Evolutionary conservation across 2,888 invertebrate species (phyloP), one percentile per base, ranked within the genome.

Genomic region (Dryomyza anilis): DNA sequence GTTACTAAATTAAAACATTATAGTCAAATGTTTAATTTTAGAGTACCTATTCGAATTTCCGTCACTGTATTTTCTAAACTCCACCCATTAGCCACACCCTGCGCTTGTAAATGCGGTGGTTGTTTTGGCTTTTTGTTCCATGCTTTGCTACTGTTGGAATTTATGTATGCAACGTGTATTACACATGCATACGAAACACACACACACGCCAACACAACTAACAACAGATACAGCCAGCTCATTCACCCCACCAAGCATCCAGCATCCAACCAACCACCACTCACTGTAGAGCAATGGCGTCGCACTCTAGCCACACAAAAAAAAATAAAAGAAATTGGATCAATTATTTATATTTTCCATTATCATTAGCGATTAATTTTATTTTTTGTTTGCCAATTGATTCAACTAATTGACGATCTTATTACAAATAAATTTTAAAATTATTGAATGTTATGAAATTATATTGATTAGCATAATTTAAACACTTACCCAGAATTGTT

Each of bases 401-500:
- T n/a, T n/a, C n/a, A n/a, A n/a, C n/a, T n/a, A n/a, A n/a, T n/a
- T n/a, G n/a, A n/a, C n/a, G n/a, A n/a, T n/a, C n/a, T n/a, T n/a
- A n/a, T n/a, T n/a, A n/a, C n/a, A n/a, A n/a, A n/a, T n/a, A n/a
- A n/a, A n/a, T n/a, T n/a, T n/a, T n/a, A n/a, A n/a, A n/a, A n/a
- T n/a, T n/a, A n/a, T n/a, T n/a, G n/a, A n/a, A n/a, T n/a, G n/a
- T n/a, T n/a, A n/a, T n/a, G n/a, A n/a, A n/a, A 16, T 53, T 43
- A 55, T 33, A 25, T 14, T 21, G 6, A 19, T 27, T 30, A 29
- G 25, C 4, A 25, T 64, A n/a, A n/a, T n/a, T n/a, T n/a, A 25
- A 48, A 10, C 25, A 80, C 81, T 78, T 72, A 81, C 81, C 81
- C 81, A 81, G 81, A 81, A 82, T 81, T 82, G 74, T 76, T 74